Evolutionary conservation across 1,140 invertebrate genomes (phyloP), one percentile per base, ranked within the genome.

Genomic region (Papilio machaon): DNA sequence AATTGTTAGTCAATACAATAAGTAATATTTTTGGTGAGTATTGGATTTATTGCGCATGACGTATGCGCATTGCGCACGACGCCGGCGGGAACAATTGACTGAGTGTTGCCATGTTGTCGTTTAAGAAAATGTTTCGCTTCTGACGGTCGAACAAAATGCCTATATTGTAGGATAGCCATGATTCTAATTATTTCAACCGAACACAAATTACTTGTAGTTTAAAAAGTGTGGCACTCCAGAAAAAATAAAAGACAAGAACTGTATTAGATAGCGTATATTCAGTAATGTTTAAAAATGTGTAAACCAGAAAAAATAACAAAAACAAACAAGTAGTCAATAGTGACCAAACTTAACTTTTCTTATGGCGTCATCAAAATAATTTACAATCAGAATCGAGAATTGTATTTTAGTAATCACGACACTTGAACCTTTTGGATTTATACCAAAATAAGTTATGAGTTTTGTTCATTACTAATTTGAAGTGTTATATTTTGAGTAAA

Each of bases 41-140:
- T 76, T 76, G 43, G 3, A 47, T 76, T 76, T 76, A 76, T 76
- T 76, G 74, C 19, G 74, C 46, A 70, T 82, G 81, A 52, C 76
- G 70, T 77, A 85, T 82, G 80, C 77, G 79, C 73, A 74, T 80
- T 76, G 54, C 81, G 74, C 76, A 58, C 81, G 81, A 82, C 82
- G 76, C 74, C 79, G 79, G 67, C 79, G 79, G 13, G 80, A 85
- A 83, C 79, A 83, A 83, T 85, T 49, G 79, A 6, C 58, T 52
- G 79, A 81, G 84, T 83, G 79, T 82, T 82, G 60, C 79, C 73
- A 49, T 70, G 81, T 80, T 54, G 81, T 80, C 81, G 81, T 80
- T 80, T 46, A 80, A 81, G 75, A 82, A 83, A 86, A 82, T 82
- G 82, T 83, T 84, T 76, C 74, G 81, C 80, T 82, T 82, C 80